Evolutionary conservation across 2,888 invertebrate genomes (phyloP).

Genomic region (Icerya purchasi): DNA sequence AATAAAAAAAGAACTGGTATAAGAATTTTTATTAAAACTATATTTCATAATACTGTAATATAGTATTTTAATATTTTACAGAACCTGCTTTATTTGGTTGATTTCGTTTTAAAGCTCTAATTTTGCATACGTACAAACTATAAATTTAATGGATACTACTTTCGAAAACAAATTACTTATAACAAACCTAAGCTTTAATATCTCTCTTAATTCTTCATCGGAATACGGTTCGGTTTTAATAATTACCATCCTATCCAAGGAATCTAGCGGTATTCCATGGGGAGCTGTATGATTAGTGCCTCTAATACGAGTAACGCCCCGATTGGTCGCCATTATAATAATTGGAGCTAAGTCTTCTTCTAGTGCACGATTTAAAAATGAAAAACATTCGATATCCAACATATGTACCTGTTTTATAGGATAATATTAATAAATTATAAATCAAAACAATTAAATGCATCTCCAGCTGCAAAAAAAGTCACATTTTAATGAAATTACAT

Average conservation of each 20-base stretch:
- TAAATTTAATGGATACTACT: not conserved
- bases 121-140: no score
- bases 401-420: constrained; percentile 88
- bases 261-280: constrained; percentile 91
- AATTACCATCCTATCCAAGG: constrained; percentile 86
- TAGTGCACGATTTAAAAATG: constrained; percentile 86
- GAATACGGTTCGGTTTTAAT: constrained; percentile 75
- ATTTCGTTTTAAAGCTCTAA: no score
- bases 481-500: no score
- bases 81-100: no score
- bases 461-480: no score
- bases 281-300: constrained; percentile 86
- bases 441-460: no score
- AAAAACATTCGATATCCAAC: constrained; percentile 98
- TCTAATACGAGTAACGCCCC: constrained; percentile 79
- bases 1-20: no score
- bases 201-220: constrained; percentile 73
- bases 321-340: constrained; percentile 96
- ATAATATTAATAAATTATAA: no score
- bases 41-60: no score
- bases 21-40: no score
- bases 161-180: constrained; percentile 2
- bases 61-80: no score
- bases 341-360: constrained; percentile 95
- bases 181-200: constrained; percentile 71